These are phyloP conservation scores for Apodemus agrarius DNA, from an alignment of 2,797 vertebrate species.

Conservation along the genomic window DNA sequence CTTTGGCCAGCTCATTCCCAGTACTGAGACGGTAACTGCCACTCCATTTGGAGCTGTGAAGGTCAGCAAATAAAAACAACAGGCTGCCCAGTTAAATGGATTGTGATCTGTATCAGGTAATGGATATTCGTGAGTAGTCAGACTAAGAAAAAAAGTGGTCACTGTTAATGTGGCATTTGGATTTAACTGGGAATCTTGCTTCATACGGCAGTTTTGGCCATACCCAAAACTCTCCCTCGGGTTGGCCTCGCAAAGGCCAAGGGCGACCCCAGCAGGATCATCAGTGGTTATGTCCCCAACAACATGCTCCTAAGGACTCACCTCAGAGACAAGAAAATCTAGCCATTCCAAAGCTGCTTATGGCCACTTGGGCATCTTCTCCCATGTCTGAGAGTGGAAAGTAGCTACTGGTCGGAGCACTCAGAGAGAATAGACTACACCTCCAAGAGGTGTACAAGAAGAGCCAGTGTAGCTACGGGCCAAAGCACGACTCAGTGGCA, in stretches of 20 bases:
- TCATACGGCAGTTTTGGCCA: background rate
- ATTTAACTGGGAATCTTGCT: background rate
- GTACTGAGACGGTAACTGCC: background rate
- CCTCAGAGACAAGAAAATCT: background rate
- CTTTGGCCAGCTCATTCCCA: background rate
- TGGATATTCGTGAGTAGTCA: background rate
- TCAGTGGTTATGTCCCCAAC: background rate
- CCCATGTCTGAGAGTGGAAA: background rate
- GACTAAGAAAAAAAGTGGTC: background rate
- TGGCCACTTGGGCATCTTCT: background rate
- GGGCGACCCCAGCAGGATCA: background rate
- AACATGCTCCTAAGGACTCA: background rate
- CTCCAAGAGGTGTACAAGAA: background rate
- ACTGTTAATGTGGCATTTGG: slow-evolving; percentile 20
- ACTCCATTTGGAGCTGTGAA: background rate
- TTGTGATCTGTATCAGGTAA: background rate
- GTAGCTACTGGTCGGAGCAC: background rate
- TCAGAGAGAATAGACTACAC: background rate
- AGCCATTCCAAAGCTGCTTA: background rate
- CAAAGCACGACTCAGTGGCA: background rate
- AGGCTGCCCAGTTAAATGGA: background rate
- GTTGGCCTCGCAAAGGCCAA: no score
- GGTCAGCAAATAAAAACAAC: slow-evolving; percentile 9
- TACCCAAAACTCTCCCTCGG: background rate
- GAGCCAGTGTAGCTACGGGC: background rate